phyloP scores from a whole-genome alignment of 2,797 vertebrate species.

The Champsocephalus esox region DNA sequence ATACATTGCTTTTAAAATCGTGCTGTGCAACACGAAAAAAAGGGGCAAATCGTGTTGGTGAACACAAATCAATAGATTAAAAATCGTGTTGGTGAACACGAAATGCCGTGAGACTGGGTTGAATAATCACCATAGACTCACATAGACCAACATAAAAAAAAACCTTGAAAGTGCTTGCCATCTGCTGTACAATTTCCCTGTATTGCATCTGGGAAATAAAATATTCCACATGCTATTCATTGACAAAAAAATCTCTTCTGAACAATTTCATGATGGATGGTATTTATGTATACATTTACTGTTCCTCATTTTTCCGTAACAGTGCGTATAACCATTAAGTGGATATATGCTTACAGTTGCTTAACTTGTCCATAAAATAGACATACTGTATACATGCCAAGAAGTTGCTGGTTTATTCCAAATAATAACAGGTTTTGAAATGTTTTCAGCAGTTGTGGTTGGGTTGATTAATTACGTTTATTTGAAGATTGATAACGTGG shows the following conservation, averaged over 20 bases:
- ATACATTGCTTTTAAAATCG: too few relatives aligned
- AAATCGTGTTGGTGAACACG: too few relatives aligned
- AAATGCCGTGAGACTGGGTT: too few relatives aligned
- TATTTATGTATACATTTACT: slow-evolving; percentile 1
- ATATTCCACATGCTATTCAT: background rate
- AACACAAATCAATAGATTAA: too few relatives aligned
- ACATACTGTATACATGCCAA: background rate
- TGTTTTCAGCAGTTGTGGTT: slow-evolving; percentile 1
- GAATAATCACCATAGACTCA: background rate
- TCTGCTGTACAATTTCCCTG: background rate
- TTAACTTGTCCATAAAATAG: background rate
- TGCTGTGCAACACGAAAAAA: too few relatives aligned
- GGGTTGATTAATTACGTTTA: slow-evolving; percentile 6
- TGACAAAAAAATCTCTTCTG: too few relatives aligned
- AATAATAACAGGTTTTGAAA: slow-evolving; percentile 4
- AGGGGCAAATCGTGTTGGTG: too few relatives aligned
- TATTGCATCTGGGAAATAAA: slow-evolving; percentile 10
- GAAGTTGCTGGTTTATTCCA: background rate
- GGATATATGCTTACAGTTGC: background rate
- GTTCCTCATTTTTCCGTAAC: background rate
- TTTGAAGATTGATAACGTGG: slow-evolving; percentile 2
- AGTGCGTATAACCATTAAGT: background rate
- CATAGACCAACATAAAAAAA: background rate
- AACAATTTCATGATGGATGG: background rate
- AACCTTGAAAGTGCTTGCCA: background rate